Evolutionary conservation across 2,888 invertebrate species (phyloP), one percentile per base, ranked within the genome.

Genomic region (Philaethria dido): DNA sequence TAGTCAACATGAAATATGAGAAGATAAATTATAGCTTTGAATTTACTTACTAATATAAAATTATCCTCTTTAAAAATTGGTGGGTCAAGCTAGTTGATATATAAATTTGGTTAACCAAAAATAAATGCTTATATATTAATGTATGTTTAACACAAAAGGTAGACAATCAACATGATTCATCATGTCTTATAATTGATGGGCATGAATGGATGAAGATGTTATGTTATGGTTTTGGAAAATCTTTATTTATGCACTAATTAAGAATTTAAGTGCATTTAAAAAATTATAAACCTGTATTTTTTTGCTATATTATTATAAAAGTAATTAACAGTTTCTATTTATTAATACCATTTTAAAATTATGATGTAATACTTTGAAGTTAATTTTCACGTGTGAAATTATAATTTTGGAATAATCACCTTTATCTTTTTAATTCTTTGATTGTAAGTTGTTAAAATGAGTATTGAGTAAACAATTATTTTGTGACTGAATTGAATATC

Each of bases 161-260:
- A 55, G 14, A 39, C 36, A 20, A 55, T 55, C 14, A 44, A 16
- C 13, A 20, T 60, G 33, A 47, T 47, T 60, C 33, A 60, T 45
- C 16, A 13, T 47, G 29, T 60, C 29, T 33, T 29, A 39, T 39
- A 45, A 42, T 42, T 45, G 18, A 45, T 45, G 29, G 6, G n/a
- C 29, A 29, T 39, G 33, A 33, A 33, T 33, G 8, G 6, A 33
- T 44, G n/a, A 45, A 18, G 45, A 6, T 45, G 13, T 13, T 13
- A 39, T 39, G 13, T 13, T 13, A 13, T 3, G 39, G 13, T 39
- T 13, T 6, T 39, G 1, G 39, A 1, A 39, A 13, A 3, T 39
- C 33, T 33, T 8, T 13, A 13, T 39, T 11, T 39, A 39, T 3
- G n/a, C n/a, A n/a, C n/a, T n/a, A n/a, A 39, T 39, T 2, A 8